Evolutionary conservation across 2,113 vertebrate species (phyloP), one percentile per base, ranked within the genome.

Genomic region (Ammodytes marinus): DNA sequence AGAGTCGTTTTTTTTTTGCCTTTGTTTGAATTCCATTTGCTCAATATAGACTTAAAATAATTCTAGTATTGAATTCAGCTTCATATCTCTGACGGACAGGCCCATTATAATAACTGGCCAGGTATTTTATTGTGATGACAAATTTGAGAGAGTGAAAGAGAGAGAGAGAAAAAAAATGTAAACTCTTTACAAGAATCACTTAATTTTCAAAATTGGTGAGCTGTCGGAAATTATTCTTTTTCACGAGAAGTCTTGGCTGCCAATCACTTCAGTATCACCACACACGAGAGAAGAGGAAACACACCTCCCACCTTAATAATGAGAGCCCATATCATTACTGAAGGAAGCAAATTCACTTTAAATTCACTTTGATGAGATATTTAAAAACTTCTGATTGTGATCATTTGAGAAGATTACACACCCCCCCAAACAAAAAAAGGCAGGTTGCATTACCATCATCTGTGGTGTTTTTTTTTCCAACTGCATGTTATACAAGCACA

Each of bases 121-220:
- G 83, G 81, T 86, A 86, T 86, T 89, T 93, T 86, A 92, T 92
- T 93, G 85, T 91, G 87, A 93, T 94, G 88, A 89, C 84, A 92
- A 93, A 94, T 93, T 93, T 84, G 88, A 73, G 71, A 40, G 27
- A 63, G 73, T 71, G n/a, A 57, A 45, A 60, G 60, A 9, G 46
- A 27, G 27, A 27, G 27, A 27, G 27, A 27, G 13, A 37, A 10
- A 37, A 13, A 39, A 72, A 65, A 58, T 58, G 12, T 15, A 50
- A 86, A 77, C 27, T 66, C 71, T 74, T 35, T 3, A 40, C 13
- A 64, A 55, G 40, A 54, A 59, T 79, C 43, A 1, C 46, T 67
- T 9, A n/a, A 71, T 74, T 89, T 58, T 86, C 1, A 50, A 73
- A 52, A 79, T 17, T 54, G 35, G 67, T 55, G 67, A 82, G 37